phyloP scores from a whole-genome alignment of 2,888 invertebrate genomes.

The Cinara cedri region DNA sequence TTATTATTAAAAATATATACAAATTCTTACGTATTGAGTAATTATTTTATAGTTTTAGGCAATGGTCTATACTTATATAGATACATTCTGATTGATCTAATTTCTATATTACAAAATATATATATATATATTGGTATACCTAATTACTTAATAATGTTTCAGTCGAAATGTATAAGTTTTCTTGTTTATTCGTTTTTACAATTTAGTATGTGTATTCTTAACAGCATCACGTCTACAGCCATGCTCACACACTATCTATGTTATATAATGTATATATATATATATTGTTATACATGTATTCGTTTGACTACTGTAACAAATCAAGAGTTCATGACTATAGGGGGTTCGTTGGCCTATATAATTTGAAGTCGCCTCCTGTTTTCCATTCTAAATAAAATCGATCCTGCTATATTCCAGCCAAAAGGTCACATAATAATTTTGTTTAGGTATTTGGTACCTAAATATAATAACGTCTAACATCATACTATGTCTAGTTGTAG shows the following conservation, averaged over 20 bases:
- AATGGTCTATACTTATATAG: too few species aligned
- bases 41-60: too few species aligned
- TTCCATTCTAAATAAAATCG: constrained; percentile 25
- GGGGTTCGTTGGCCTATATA: constrained; percentile 30
- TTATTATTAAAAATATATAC: too few species aligned
- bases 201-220: neutral
- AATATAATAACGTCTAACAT: neutral
- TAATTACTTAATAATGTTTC: too few species aligned
- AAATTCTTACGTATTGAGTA: too few species aligned
- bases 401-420: constrained; percentile 16
- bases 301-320: constrained; percentile 6
- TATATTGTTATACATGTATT: neutral
- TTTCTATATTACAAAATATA: too few species aligned
- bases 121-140: too few species aligned
- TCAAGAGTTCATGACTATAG: constrained; percentile 25
- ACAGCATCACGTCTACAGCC: neutral
- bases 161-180: too few species aligned
- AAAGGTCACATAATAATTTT: constrained; percentile 27
- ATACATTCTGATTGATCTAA: too few species aligned
- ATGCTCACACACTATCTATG: too few species aligned
- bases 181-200: too few species aligned
- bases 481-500: neutral
- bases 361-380: constrained; percentile 20
- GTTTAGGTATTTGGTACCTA: neutral
- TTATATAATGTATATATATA: neutral